Conservation (phyloP, 2,888 invertebrate species). For the Lasioglossum marginatum region DNA sequence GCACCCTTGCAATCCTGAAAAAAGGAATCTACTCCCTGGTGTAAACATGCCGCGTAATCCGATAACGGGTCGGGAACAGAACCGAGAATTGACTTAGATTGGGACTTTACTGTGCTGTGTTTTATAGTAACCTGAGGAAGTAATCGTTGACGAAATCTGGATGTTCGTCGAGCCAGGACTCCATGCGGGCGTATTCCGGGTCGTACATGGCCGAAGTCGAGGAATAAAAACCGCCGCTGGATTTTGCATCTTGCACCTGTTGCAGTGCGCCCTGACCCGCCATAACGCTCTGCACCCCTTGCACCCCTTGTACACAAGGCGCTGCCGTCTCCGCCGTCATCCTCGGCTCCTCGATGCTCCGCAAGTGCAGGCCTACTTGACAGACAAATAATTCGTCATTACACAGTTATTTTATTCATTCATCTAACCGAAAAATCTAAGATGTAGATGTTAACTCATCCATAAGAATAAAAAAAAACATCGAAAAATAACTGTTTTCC, state of each 20-base stretch:
- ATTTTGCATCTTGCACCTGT: constrained; percentile 78
- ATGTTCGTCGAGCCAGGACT: constrained; percentile 98
- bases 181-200: constrained; percentile 95
- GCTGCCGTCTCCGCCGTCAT: constrained; percentile 88
- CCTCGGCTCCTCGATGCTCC: constrained; percentile 93
- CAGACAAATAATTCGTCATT: constrained; percentile 34
- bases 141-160: constrained; percentile 98
- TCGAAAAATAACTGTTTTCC: too few relatives aligned
- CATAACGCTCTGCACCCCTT: constrained; percentile 86
- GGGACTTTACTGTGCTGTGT: background rate
- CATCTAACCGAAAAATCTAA: too few relatives aligned
- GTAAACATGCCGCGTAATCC: too few relatives aligned
- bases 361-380: constrained; percentile 91
- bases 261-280: constrained; percentile 76
- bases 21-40: too few relatives aligned
- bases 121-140: constrained; percentile 91
- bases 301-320: constrained; percentile 88
- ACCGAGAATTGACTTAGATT: too few relatives aligned
- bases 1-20: too few relatives aligned
- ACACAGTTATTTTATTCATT: background rate
- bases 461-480: too few relatives aligned
- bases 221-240: constrained; percentile 75
- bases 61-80: too few relatives aligned
- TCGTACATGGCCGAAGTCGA: constrained; percentile 87
- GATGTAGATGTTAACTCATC: too few relatives aligned